Percentiles rank a stretch among this genome's conserved stretches.
Evolutionary conservation across 2,113 vertebrate genomes (phyloP).

Genomic region (Peucedramus taeniatus): DNA sequence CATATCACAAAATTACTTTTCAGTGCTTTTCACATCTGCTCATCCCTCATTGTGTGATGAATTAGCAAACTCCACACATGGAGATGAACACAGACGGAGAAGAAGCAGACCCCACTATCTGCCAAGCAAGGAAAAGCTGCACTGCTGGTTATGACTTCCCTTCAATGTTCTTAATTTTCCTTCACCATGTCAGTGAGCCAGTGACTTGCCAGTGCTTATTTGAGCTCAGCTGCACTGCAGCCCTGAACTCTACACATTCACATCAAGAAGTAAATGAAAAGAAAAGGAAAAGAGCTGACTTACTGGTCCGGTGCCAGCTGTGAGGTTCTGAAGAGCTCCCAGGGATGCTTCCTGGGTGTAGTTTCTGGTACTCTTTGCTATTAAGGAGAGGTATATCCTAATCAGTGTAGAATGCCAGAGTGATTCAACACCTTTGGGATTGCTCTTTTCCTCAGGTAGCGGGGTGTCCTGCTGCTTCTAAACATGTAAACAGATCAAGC

Average conservation of each 20-base stretch:
- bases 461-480: conserved; percentile 72
- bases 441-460: conserved; percentile 81
- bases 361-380: conserved; percentile 83
- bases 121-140: not conserved
- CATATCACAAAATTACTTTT: not conserved
- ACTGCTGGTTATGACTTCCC: not conserved
- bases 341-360: conserved; percentile 85
- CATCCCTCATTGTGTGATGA: not conserved
- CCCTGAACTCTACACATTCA: not conserved
- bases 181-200: not conserved
- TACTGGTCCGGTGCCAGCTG: conserved; percentile 82
- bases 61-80: not conserved
- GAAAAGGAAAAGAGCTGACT: not conserved
- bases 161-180: not conserved
- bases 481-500: not conserved
- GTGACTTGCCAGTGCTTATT: not conserved
- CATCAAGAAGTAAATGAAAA: not conserved
- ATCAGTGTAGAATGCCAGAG: conserved; percentile 87
- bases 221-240: not conserved
- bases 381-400: conserved; percentile 90
- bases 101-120: not conserved
- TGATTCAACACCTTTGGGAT: conserved; percentile 84
- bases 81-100: not conserved
- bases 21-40: not conserved
- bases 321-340: conserved; percentile 94